These are phyloP conservation scores for Polymixis flavicincta DNA, from an alignment of 2,888 invertebrate species.

Conservation along the genomic window DNA sequence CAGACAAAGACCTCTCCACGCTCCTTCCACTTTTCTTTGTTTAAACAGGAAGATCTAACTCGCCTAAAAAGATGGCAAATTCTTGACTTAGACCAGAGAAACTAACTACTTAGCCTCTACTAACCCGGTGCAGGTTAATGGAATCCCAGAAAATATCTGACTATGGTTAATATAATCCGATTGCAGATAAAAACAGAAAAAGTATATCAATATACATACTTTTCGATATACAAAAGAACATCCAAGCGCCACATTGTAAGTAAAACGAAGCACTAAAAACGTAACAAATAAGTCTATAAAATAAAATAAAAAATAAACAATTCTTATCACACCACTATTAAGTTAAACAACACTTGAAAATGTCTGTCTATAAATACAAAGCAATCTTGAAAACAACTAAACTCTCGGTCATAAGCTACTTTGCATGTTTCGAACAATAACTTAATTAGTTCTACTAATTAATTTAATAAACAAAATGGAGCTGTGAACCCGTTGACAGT, in stretches of 20 bases:
- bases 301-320: not conserved
- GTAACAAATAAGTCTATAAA: not conserved
- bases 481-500: not conserved
- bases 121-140: too few species aligned
- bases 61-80: too few species aligned
- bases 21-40: too few species aligned
- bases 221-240: slow-evolving; percentile 28
- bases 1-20: too few species aligned
- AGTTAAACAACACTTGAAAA: slow-evolving; percentile 4
- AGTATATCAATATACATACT: not conserved
- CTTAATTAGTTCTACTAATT: not conserved
- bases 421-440: not conserved
- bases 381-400: slow-evolving; percentile 16
- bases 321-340: not conserved
- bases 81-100: too few species aligned
- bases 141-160: too few species aligned
- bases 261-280: slow-evolving; percentile 8
- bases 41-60: too few species aligned
- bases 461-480: not conserved
- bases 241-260: slow-evolving; percentile 31
- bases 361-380: not conserved
- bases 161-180: too few species aligned
- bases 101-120: too few species aligned
- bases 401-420: not conserved
- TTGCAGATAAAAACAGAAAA: too few species aligned